phyloP scores from a whole-genome alignment of 2,797 vertebrate genomes.

The Tapera naevia region DNA sequence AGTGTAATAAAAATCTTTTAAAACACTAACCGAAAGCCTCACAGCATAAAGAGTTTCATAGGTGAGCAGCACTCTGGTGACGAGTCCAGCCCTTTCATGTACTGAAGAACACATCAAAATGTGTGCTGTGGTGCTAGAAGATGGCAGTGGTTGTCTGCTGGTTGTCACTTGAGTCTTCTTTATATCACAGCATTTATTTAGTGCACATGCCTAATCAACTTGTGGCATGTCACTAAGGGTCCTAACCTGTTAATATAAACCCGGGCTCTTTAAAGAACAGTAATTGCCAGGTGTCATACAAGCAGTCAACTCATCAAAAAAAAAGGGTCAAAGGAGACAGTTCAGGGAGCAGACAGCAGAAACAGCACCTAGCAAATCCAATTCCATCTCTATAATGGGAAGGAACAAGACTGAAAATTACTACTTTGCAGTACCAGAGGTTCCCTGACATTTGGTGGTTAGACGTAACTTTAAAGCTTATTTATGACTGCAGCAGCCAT shows the following conservation, averaged over 20 bases:
- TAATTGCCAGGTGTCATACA: slow-evolving; percentile 33
- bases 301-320: slow-evolving; percentile 15
- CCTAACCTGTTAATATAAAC: not conserved
- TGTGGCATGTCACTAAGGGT: not conserved
- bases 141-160: not conserved
- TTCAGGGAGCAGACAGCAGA: not conserved
- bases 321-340: not conserved
- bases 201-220: not conserved
- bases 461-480: not conserved
- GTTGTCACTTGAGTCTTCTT: not conserved
- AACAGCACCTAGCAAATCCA: slow-evolving; percentile 29
- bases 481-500: not conserved
- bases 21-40: not conserved
- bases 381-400: not conserved
- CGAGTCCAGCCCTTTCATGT: not conserved
- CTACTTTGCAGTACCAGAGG: not conserved
- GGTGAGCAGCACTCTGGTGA: not conserved
- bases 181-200: not conserved
- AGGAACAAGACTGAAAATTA: slow-evolving; percentile 20
- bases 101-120: not conserved
- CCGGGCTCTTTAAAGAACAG: not conserved
- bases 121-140: not conserved
- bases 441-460: not conserved
- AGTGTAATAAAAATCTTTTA: not conserved
- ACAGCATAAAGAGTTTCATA: not conserved